Conservation (phyloP, 2,888 invertebrate species). For the Pteria penguin region DNA sequence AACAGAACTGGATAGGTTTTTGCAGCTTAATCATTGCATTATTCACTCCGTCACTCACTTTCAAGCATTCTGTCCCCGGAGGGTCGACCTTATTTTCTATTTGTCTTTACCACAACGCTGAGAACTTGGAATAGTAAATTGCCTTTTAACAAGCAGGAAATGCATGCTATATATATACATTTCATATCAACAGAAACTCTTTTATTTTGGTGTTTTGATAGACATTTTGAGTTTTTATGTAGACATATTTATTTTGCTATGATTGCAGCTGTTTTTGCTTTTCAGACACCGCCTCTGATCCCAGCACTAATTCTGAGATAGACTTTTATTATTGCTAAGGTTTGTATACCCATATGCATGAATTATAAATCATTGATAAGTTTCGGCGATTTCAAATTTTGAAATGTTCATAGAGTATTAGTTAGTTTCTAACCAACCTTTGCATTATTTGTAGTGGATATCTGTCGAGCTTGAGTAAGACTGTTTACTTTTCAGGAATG, state of each 20-base stretch:
- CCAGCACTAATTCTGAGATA: slow-evolving; percentile 14
- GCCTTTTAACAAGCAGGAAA: slow-evolving; percentile 17
- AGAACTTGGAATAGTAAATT: slow-evolving; percentile 15
- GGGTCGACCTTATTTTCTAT: not conserved
- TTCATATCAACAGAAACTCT: not conserved
- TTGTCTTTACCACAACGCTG: too few species aligned
- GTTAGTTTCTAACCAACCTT: too few species aligned
- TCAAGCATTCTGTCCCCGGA: not conserved
- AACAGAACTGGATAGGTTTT: too few species aligned
- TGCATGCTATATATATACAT: slow-evolving; percentile 30
- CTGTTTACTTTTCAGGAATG: not conserved
- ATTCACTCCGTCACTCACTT: not conserved
- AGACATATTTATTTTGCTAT: slow-evolving; percentile 31
- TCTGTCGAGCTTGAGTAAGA: not conserved
- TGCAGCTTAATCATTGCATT: too few species aligned
- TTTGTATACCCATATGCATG: slow-evolving; percentile 16
- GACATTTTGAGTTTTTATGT: slow-evolving; percentile 16
- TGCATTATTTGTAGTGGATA: too few species aligned
- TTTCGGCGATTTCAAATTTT: too few species aligned
- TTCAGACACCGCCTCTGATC: slow-evolving; percentile 12
- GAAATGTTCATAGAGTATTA: too few species aligned
- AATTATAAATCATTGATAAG: too few species aligned
- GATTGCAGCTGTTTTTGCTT: slow-evolving; percentile 24
- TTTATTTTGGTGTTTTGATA: not conserved
- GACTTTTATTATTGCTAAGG: slow-evolving; percentile 28